These are phyloP conservation scores for Chaetogeoica ovagalla DNA, from an alignment of 2,888 invertebrate species.

Conservation along the genomic window DNA sequence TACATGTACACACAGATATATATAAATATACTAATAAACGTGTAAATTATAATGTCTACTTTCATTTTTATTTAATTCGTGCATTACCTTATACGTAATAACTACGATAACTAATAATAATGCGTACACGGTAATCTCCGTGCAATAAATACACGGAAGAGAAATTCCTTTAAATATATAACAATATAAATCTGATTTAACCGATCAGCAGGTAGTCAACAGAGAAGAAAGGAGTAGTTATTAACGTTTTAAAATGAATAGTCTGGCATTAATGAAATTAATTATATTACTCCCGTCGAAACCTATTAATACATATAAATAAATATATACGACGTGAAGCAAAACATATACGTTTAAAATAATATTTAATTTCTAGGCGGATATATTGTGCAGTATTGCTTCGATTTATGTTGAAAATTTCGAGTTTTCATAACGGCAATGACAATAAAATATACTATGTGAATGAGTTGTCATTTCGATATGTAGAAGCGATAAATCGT, in stretches of 20 bases:
- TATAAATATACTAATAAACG: too few relatives aligned
- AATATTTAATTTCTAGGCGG: not conserved
- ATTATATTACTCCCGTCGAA: conserved; percentile 2
- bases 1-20: too few relatives aligned
- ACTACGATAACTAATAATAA: too few relatives aligned
- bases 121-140: not conserved
- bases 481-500: too few relatives aligned
- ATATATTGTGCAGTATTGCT: too few relatives aligned
- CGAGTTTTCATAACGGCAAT: too few relatives aligned
- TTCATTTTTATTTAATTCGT: not conserved
- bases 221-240: conserved; percentile 17
- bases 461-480: too few relatives aligned
- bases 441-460: too few relatives aligned
- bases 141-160: conserved; percentile 16
- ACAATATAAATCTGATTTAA: conserved; percentile 30
- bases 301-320: conserved; percentile 3
- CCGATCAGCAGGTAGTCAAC: conserved; percentile 39
- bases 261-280: conserved; percentile 20
- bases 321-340: not conserved
- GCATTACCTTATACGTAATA: not conserved
- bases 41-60: not conserved
- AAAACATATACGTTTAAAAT: not conserved
- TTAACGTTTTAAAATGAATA: conserved; percentile 16
- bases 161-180: conserved; percentile 23
- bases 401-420: too few relatives aligned